Evolutionary conservation across 2,888 invertebrate genomes (phyloP), one percentile per base, ranked within the genome.

Genomic region (Polylopha cassiicola): DNA sequence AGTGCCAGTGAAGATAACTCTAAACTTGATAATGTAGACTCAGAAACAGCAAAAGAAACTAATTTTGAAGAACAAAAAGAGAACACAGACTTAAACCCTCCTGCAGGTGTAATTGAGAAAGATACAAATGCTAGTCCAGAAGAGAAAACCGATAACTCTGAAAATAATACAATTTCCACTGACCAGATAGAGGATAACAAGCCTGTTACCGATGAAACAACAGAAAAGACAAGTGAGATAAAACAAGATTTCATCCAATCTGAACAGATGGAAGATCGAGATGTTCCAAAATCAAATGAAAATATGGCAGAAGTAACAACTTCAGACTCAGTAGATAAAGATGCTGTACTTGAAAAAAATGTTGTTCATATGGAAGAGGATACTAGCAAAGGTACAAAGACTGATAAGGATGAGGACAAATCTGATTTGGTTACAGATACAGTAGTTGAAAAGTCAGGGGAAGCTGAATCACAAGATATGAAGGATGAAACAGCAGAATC

Each of bases 201-300:
- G 10, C 7, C 34, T 14, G 21, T 37, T 10, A 22, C 2, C 20
- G 27, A 20, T 7, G 63, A 72, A 55, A 65, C 61, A 36, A 62
- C 62, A n/a, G 39, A 37, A 23, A 27, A 31, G 5, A 30, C 8
- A 8, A 11, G 3, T 15, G 7, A 10, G n/a, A n/a, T n/a, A n/a
- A n/a, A n/a, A n/a, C n/a, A n/a, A n/a, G n/a, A n/a, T n/a, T n/a
- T n/a, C n/a, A n/a, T n/a, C 1, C 10, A 33, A 31, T 21, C 7
- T 15, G 3, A 23, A 11, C 20, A 23, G 8, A 29, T 24, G 34
- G 16, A 11, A 11, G 3, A 6, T 10, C 2, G 15, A 8, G 8
- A 24, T 13, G 21, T 15, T 21, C 8, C 32, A 27, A 21, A 30
- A 17, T 14, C 42, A 27, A 37, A 36, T 30, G 30, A 9, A 11